phyloP scores from a whole-genome alignment of 2,113 vertebrate species.

The Chionomys nivalis region DNA sequence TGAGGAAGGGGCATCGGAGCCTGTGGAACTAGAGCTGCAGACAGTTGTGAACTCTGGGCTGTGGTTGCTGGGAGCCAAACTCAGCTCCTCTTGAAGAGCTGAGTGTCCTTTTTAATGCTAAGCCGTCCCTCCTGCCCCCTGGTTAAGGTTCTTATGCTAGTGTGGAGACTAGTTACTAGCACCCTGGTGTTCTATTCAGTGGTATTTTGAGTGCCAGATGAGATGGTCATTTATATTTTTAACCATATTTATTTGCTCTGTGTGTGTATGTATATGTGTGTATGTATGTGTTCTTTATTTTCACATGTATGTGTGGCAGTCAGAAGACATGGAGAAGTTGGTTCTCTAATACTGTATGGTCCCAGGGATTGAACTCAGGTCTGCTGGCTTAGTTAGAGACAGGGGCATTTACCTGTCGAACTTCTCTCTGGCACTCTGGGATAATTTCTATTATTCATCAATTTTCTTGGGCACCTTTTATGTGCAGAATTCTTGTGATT shows the following conservation, averaged over 20 bases:
- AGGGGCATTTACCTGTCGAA: neutral
- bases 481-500: neutral
- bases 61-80: neutral
- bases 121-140: neutral
- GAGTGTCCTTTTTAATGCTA: neutral
- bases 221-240: neutral
- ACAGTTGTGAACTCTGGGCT: neutral
- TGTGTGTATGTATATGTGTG: neutral
- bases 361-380: neutral
- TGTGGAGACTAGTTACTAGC: neutral
- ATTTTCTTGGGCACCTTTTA: neutral
- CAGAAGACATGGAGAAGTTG: neutral
- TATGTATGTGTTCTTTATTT: neutral
- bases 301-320: neutral
- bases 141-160: neutral
- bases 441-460: neutral
- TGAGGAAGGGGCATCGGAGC: neutral
- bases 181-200: neutral
- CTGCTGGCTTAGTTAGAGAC: neutral
- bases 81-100: neutral
- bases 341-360: too few relatives aligned
- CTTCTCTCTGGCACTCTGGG: neutral
- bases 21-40: neutral
- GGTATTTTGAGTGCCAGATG: neutral
- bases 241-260: too few relatives aligned